Evolutionary conservation across 2,797 vertebrate genomes (phyloP), one percentile per base, ranked within the genome.

Genomic region (Ispidina picta): DNA sequence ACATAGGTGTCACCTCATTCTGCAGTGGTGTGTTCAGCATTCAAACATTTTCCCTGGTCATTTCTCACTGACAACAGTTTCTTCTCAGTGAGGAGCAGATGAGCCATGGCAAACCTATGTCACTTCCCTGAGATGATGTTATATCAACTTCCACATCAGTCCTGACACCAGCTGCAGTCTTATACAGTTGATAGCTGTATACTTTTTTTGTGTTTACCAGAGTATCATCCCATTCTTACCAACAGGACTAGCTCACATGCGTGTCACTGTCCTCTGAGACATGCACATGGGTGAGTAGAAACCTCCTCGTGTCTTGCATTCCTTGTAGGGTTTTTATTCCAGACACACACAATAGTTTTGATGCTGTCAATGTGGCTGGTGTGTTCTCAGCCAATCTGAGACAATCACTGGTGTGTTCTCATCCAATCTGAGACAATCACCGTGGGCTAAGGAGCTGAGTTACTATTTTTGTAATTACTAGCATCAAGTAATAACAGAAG

Each of bases 1-100:
- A 26, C 37, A 85, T 62, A 87, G 87, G 62, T 95, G 82, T 86
- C 79, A 87, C 46, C 79, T 89, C 84, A 71, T 90, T 64, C 72
- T 65, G 72, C 72, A 64, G 59, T 73, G 58, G 52, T 15, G 12
- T 23, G 41, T 55, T 87, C 62, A 58, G 41, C 37, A 71, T 65
- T 80, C 54, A 71, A 71, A 66, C 21, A 12, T 87, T 92, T 87
- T 22, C 58, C 56, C 46, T 60, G 52, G 33, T 76, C 0, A 2
- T 85, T 93, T 72, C 79, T 89, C 41, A 14, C 49, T 73, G 68
- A 52, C 59, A 86, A n/a, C 39, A 6, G 13, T 35, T 86, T 60
- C 44, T 84, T 80, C 64, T 64, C 41, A 41, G 39, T 1, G 12
- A 20, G 41, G 41, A 68, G 54, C n/a, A 77, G 56, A 77, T 68